These are phyloP conservation scores for Tiphia femorata DNA, from an alignment of 2,888 invertebrate genomes.

Conservation along the genomic window DNA sequence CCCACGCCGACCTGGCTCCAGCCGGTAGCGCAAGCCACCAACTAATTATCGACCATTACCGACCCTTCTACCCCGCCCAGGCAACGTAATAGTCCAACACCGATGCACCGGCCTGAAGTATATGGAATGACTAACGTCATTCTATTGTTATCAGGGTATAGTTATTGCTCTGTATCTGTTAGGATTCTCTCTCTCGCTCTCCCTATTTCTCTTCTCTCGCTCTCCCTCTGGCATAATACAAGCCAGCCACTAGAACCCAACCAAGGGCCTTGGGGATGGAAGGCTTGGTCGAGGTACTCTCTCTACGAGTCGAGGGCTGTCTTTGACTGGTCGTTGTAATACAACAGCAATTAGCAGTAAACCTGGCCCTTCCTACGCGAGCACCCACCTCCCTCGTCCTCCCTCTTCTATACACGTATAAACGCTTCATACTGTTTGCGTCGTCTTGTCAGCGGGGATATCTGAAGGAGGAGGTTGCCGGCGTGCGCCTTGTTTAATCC, in stretches of 20 bases:
- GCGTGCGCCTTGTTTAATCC: constrained; percentile 41
- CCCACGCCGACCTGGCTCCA: too few relatives aligned
- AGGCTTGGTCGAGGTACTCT: constrained; percentile 25
- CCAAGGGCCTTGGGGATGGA: constrained; percentile 15
- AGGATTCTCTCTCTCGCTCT: background rate
- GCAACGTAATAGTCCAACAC: too few relatives aligned
- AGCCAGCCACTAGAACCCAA: constrained; percentile 28
- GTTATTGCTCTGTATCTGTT: constrained; percentile 5
- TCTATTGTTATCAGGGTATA: background rate
- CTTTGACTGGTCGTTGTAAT: constrained; percentile 54
- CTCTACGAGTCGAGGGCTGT: constrained; percentile 43
- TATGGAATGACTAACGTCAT: background rate
- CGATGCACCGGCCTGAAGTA: too few relatives aligned
- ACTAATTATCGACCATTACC: too few relatives aligned
- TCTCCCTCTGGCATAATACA: constrained; percentile 30
- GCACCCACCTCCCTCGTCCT: constrained; percentile 24
- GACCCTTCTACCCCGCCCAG: too few relatives aligned
- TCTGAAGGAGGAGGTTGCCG: constrained; percentile 44
- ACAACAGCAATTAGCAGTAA: constrained; percentile 59
- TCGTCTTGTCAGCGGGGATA: constrained; percentile 39
- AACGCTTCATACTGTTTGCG: constrained; percentile 36
- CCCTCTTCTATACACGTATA: background rate
- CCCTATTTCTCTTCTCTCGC: background rate
- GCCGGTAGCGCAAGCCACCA: too few relatives aligned
- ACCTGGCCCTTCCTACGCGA: constrained; percentile 42